Conservation (phyloP, 2,888 invertebrate species). For the Ophion ellenae region DNA sequence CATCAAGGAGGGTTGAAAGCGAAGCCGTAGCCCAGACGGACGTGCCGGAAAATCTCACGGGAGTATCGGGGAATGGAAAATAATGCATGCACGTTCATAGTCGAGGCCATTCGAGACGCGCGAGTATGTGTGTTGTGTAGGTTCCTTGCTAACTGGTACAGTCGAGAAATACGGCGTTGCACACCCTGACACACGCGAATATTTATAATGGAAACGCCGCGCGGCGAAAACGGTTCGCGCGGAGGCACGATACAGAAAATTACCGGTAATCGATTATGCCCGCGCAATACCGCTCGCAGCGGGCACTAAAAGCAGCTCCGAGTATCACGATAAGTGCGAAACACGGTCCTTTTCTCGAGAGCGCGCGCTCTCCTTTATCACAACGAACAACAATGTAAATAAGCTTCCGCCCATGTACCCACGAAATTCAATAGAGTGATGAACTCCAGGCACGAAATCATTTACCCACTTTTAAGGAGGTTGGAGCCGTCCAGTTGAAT, state of each 20-base stretch:
- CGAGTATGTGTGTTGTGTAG: neutral
- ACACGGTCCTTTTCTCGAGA: slow-evolving; percentile 63
- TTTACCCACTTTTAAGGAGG: neutral
- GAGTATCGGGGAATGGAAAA: slow-evolving; percentile 13
- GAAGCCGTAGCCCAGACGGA: neutral
- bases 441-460: neutral
- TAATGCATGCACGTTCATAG: neutral
- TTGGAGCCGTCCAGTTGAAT: no score
- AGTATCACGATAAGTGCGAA: slow-evolving; percentile 78
- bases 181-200: no score
- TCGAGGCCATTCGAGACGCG: neutral
- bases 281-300: slow-evolving; percentile 68
- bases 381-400: slow-evolving; percentile 15
- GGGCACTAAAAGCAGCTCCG: slow-evolving; percentile 78
- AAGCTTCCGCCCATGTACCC: neutral
- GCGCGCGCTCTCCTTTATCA: slow-evolving; percentile 25
- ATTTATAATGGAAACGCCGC: no score
- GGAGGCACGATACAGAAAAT: slow-evolving; percentile 64
- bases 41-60: slow-evolving; percentile 3
- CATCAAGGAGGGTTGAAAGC: slow-evolving; percentile 29
- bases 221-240: no score
- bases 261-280: slow-evolving; percentile 76
- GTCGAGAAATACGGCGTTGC: no score
- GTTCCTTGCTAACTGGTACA: neutral
- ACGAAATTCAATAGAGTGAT: neutral